phyloP scores from a whole-genome alignment of 2,797 vertebrate species.

The Sandelia bainsii region DNA sequence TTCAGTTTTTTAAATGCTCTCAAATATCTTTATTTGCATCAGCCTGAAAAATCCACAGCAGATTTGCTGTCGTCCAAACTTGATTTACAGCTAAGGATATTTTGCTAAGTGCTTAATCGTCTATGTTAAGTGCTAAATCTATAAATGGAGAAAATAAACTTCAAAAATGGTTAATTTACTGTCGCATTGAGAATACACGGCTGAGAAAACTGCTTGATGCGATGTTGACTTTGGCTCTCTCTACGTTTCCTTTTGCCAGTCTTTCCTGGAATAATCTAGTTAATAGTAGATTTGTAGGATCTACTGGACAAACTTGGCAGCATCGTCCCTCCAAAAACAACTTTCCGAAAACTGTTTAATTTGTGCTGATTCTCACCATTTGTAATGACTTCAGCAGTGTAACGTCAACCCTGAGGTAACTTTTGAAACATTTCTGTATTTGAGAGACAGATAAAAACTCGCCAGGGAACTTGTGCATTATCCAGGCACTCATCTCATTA shows the following conservation, averaged over 20 bases:
- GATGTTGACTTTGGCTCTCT: constrained; percentile 8
- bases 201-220: not conserved
- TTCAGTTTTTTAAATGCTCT: not conserved
- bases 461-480: constrained; percentile 5
- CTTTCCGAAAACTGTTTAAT: not conserved
- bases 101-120: not conserved
- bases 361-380: not conserved
- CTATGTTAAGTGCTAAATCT: not conserved
- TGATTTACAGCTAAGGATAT: not conserved
- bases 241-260: not conserved
- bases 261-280: constrained; percentile 1
- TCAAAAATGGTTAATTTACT: not conserved
- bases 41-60: not conserved
- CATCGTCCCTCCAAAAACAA: not conserved
- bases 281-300: constrained; percentile 18
- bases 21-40: not conserved
- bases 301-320: constrained; percentile 11
- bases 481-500: constrained; percentile 21
- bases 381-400: not conserved
- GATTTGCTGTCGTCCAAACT: not conserved
- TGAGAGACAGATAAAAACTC: constrained; percentile 7
- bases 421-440: constrained; percentile 1
- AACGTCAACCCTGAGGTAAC: not conserved
- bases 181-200: not conserved
- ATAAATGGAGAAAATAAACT: not conserved